Evolutionary conservation across 2,113 vertebrate genomes (phyloP), one percentile per base, ranked within the genome.

Genomic region (Synodontis membranacea): DNA sequence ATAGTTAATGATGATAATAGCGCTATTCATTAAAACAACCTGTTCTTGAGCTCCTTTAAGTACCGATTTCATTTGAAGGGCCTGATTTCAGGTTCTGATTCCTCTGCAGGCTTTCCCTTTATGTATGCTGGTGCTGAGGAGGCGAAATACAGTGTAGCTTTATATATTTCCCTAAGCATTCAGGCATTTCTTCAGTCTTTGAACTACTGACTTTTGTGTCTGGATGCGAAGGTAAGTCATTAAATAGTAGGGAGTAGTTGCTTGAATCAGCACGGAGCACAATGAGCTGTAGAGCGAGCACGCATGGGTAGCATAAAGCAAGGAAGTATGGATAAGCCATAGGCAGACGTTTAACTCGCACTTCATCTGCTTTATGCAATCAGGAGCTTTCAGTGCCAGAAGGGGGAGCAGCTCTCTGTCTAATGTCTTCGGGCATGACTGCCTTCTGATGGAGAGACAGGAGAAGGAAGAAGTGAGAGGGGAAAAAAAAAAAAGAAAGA

Each of bases 381-480:
- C 78, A 83, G 80, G 31, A 84, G 64, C 48, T 80, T 50, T 54
- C n/a, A 39, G 56, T 62, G 66, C 68, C 76, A 60, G 68, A 64
- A 82, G 80, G 70, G 89, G 86, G 48, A 88, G 82, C 44, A 86
- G 86, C 80, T 80, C 44, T 74, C 79, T 75, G 86, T 4, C 50
- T 56, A 44, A 52, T 56, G 23, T 86, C 80, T 83, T 78, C 39
- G 68, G 56, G 54, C 56, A 31, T 81, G 66, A 80, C 66, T 84
- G 85, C 37, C 34, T 58, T 75, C 34, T 84, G 44, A 68, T 81
- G 15, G 48, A 21, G 44, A 79, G 60, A 84, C 10, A 50, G 62
- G 17, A 58, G 56, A 79, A 44, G 60, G 28, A 28, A 39, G n/a
- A 37, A 74, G 39, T 56, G 11, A 56, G 60, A 50, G 10, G 19